A percentile compares a stretch with the other conserved stretches of the same genome.
Evolutionary conservation across 2,888 invertebrate species (phyloP).

Genomic region (Drosophila dives): DNA sequence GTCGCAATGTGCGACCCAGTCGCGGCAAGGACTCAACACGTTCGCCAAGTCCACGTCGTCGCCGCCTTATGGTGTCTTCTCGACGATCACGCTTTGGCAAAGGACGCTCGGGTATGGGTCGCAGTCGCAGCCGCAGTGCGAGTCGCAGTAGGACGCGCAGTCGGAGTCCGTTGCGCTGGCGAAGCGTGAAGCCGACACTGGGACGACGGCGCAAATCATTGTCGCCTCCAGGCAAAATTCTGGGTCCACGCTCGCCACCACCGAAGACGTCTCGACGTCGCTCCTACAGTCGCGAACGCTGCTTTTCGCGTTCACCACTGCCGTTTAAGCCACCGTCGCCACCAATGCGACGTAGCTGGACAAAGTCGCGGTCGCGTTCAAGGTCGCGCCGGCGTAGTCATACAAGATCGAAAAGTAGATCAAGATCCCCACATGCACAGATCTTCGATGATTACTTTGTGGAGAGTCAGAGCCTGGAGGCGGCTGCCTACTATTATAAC

Average conservation of each 20-base stretch:
- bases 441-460: constrained; percentile 65
- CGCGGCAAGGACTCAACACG: constrained; percentile 54
- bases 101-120: constrained; percentile 19
- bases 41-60: constrained; percentile 63
- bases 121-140: constrained; percentile 72
- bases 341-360: constrained; percentile 81
- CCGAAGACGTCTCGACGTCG: constrained; percentile 61
- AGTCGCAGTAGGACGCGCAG: constrained; percentile 79
- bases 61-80: constrained; percentile 58
- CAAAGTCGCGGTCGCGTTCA: constrained; percentile 60
- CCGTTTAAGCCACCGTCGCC: constrained; percentile 84
- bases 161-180: constrained; percentile 73
- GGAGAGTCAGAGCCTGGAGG: constrained; percentile 54
- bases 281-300: constrained; percentile 77
- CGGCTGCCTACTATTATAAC: constrained; percentile 81
- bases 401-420: constrained; percentile 33
- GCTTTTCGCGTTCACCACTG: constrained; percentile 81
- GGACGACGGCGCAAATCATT: constrained; percentile 66
- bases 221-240: constrained; percentile 50
- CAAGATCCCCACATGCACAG: constrained; percentile 45
- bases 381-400: constrained; percentile 40
- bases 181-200: constrained; percentile 34
- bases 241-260: constrained; percentile 74
- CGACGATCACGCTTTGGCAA: constrained; percentile 59
- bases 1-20: constrained; percentile 46